Evolutionary conservation across 2,113 vertebrate genomes (phyloP).

Genomic region (Pungitius pungitius): DNA sequence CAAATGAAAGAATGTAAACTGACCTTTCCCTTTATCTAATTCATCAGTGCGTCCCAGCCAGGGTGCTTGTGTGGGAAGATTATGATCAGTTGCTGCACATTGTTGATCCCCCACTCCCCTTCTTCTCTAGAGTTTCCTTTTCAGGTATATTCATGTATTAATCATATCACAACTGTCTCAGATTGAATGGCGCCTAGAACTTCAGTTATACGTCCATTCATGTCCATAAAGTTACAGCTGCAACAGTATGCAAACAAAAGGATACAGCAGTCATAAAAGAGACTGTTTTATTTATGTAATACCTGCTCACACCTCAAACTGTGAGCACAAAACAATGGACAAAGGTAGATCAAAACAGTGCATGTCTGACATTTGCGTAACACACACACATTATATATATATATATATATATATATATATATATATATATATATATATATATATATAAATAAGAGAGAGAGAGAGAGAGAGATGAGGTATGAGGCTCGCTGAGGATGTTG

Average conservation of each 20-base stretch:
- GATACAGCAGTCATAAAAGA: not conserved
- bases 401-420: too few species aligned
- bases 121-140: slow-evolving; percentile 14
- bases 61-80: slow-evolving; percentile 47
- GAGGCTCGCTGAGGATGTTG: slow-evolving; percentile 18
- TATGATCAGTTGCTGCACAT: slow-evolving; percentile 40
- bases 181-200: slow-evolving; percentile 24
- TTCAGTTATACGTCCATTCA: not conserved
- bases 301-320: not conserved
- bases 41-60: slow-evolving; percentile 49
- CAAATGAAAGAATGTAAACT: slow-evolving; percentile 74
- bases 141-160: slow-evolving; percentile 2
- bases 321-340: slow-evolving; percentile 1
- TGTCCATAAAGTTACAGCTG: not conserved
- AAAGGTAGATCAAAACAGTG: slow-evolving; percentile 2
- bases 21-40: slow-evolving; percentile 25
- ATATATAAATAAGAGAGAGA: not conserved
- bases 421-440: too few species aligned
- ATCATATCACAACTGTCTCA: slow-evolving; percentile 16
- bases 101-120: not conserved
- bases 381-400: slow-evolving; percentile 5
- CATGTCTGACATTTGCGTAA: slow-evolving; percentile 54
- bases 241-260: slow-evolving; percentile 1
- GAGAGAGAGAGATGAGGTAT: not conserved
- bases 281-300: not conserved